A percentile compares a stretch with the other conserved stretches of the same genome.
Conservation (phyloP, 1,140 invertebrate genomes). For the Aphelenchoides fujianensis region DNA sequence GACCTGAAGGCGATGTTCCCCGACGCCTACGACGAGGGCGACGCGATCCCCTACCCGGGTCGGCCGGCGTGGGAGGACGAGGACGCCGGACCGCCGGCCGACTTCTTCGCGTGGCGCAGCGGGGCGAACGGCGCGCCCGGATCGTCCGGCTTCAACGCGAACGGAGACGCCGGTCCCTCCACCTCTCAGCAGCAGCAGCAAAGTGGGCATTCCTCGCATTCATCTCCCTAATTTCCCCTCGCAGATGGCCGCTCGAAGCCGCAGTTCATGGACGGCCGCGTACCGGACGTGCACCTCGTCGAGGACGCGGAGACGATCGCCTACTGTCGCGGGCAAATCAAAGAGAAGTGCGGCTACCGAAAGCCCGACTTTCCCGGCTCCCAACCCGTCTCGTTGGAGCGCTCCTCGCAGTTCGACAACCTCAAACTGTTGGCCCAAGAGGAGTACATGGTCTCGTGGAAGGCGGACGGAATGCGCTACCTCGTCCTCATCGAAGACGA, state of each 20-base stretch:
- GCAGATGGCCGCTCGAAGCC: slow-evolving; percentile 29
- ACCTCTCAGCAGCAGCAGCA: neutral
- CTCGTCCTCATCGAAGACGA: slow-evolving; percentile 88
- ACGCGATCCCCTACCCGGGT: slow-evolving; percentile 33
- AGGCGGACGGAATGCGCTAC: slow-evolving; percentile 95
- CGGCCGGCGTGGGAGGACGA: slow-evolving; percentile 54
- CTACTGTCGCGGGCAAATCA: slow-evolving; percentile 34
- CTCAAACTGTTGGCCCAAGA: slow-evolving; percentile 74
- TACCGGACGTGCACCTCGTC: slow-evolving; percentile 62
- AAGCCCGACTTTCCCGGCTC: slow-evolving; percentile 84
- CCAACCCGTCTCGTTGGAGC: slow-evolving; percentile 89
- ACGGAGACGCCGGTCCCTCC: neutral
- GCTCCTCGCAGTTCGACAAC: slow-evolving; percentile 71
- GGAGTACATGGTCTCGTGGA: slow-evolving; percentile 94
- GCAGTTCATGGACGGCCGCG: slow-evolving; percentile 63
- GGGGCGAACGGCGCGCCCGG: no score
- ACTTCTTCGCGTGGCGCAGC: slow-evolving; percentile 1
- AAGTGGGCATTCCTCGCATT: neutral
- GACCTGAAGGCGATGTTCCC: slow-evolving; percentile 50
- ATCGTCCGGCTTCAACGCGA: slow-evolving; percentile 13
- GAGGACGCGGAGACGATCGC: slow-evolving; percentile 34
- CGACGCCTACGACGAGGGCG: slow-evolving; percentile 48
- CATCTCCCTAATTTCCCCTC: neutral
- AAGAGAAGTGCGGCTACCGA: slow-evolving; percentile 44
- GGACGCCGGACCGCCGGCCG: neutral